phyloP scores from a whole-genome alignment of 2,888 invertebrate species.

The Caenorhabditis sp. region DNA sequence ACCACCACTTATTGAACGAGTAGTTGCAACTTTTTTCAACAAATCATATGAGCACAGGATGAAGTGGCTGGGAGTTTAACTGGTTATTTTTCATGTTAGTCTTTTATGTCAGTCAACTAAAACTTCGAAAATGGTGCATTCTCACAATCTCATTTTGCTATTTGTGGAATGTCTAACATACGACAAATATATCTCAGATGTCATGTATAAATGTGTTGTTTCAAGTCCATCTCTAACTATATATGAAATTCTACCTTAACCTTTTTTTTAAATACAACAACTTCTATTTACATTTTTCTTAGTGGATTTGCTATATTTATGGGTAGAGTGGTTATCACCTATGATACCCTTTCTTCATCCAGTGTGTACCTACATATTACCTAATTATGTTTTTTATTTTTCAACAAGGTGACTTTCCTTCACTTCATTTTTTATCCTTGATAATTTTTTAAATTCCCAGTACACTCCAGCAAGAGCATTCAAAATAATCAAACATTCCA shows the following conservation, averaged over 20 bases:
- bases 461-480: background rate
- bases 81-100: slow-evolving; percentile 8
- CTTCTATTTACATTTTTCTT: slow-evolving; percentile 16
- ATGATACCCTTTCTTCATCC: background rate
- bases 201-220: background rate
- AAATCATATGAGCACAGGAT: slow-evolving; percentile 16
- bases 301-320: slow-evolving; percentile 3
- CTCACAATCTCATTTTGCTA: background rate
- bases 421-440: background rate
- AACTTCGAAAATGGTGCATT: too few species aligned
- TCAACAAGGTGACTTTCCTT: background rate
- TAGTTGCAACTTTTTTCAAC: slow-evolving; percentile 17
- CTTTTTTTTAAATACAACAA: too few species aligned
- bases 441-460: background rate
- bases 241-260: slow-evolving; percentile 3
- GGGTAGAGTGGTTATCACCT: background rate
- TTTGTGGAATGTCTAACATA: background rate
- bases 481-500: background rate
- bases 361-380: background rate
- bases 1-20: slow-evolving; percentile 20
- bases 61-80: slow-evolving; percentile 9
- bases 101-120: too few species aligned
- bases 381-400: background rate
- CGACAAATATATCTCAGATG: background rate
- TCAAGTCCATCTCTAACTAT: background rate